Base-by-base conservation (phyloP, 2,888 invertebrate species). In the Kryphioiulus occultus region DNA sequence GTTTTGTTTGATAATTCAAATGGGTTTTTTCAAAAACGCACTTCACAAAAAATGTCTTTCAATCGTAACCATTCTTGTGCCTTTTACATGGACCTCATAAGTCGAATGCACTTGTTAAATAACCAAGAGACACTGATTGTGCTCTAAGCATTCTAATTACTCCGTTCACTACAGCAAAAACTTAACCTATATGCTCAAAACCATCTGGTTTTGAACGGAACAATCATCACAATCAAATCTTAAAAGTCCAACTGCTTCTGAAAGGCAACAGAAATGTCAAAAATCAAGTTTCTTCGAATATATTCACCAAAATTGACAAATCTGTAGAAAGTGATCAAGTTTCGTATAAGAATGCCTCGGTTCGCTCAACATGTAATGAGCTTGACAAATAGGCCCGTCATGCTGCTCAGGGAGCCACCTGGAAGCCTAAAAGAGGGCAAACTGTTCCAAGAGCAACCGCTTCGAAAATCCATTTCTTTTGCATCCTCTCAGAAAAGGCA, bases 191-290 rank as follows among this genome's bases (percentile, higher is more conserved):
- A 19, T 59, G 59, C 59, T 59, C 59, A 59, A 59, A 59, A 59
- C 59, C 19, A 2, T n/a, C 59, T 59, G 59, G n/a, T 59, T 59
- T n/a, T 12, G 47, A 47, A 0, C 47, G 19, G 59, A 59, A 59
- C 59, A 59, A n/a, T n/a, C 59, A 59, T 59, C 59, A 59, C 59
- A 59, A 59, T n/a, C 10, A 47, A 47, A 47, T 15, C 47, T 47
- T 12, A 47, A 2, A 47, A 4, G 59, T 59, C 59, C 59, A n/a
- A 59, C 59, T 59, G 44, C 59, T 59, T 59, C 59, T n/a, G 59
- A 59, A 59, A 59, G 59, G 59, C 59, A 59, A 59, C 59, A 59
- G 59, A 59, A 59, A 59, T 59, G 59, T 59, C 59, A 59, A 59
- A 59, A 59, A 59, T 59, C 59, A 59, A 59, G 59, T 59, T 59